Evolutionary conservation across 2,113 vertebrate species (phyloP).

Genomic region (Geococcyx californianus): DNA sequence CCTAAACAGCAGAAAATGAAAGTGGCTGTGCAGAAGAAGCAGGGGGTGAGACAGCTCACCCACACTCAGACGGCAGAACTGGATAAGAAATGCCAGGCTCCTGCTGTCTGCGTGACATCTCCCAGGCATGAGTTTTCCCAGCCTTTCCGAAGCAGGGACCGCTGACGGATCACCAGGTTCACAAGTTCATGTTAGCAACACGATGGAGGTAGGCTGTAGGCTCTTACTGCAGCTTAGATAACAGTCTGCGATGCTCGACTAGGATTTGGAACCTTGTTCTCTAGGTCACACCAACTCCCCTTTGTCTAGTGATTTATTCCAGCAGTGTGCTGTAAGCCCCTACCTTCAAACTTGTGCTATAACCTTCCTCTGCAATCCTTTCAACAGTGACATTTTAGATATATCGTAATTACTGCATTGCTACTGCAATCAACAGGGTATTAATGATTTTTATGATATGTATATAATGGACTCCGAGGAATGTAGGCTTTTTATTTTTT

Average conservation of each 20-base stretch:
- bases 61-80: not conserved
- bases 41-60: rapidly evolving
- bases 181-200: not conserved
- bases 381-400: not conserved
- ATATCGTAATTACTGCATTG: not conserved
- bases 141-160: too few species aligned
- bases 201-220: rapidly evolving
- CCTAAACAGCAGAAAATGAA: not conserved
- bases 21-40: not conserved
- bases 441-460: not conserved
- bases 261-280: not conserved
- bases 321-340: not conserved
- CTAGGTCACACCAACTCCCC: too few species aligned
- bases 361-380: not conserved
- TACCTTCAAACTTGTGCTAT: not conserved
- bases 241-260: not conserved
- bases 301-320: not conserved
- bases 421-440: not conserved
- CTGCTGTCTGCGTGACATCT: rapidly evolving
- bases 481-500: not conserved
- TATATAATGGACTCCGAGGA: not conserved
- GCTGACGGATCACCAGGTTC: not conserved
- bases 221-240: not conserved
- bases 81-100: not conserved
- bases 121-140: not conserved